Evolutionary conservation across 2,797 vertebrate genomes (phyloP).

Genomic region (Phrynocephalus vlangalii): DNA sequence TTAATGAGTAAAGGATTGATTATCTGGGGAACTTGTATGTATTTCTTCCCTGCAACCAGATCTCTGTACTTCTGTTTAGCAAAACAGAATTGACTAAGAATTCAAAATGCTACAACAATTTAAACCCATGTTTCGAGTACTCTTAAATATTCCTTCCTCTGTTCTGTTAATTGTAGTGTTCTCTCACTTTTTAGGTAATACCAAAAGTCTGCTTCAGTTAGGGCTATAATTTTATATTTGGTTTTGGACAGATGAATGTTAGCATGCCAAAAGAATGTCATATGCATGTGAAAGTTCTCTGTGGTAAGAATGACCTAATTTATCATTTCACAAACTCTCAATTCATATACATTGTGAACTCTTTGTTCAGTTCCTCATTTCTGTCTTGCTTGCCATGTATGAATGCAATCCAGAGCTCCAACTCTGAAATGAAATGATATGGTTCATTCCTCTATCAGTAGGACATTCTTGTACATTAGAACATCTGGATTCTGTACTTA

Average conservation of each 20-base stretch:
- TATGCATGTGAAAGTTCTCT: slow-evolving; percentile 14
- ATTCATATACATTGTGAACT: slow-evolving; percentile 20
- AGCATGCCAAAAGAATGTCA: slow-evolving; percentile 10
- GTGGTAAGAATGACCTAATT: slow-evolving; percentile 26
- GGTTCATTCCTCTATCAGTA: slow-evolving; percentile 30
- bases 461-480: slow-evolving; percentile 15
- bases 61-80: too few relatives aligned
- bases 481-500: slow-evolving; percentile 26
- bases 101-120: not conserved
- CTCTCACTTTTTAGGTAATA: not conserved
- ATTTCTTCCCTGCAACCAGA: too few relatives aligned
- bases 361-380: slow-evolving; percentile 9
- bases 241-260: not conserved
- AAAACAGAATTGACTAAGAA: too few relatives aligned
- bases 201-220: not conserved
- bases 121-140: not conserved
- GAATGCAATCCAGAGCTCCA: slow-evolving; percentile 16
- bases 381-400: slow-evolving; percentile 11
- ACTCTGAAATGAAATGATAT: slow-evolving; percentile 32
- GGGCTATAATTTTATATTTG: not conserved
- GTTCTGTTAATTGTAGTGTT: not conserved
- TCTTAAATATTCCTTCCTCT: not conserved
- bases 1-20: too few relatives aligned
- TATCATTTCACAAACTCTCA: slow-evolving; percentile 13
- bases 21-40: too few relatives aligned